Evolutionary conservation across 2,888 invertebrate species (phyloP).

Genomic region (Lamellibrachia satsuma): DNA sequence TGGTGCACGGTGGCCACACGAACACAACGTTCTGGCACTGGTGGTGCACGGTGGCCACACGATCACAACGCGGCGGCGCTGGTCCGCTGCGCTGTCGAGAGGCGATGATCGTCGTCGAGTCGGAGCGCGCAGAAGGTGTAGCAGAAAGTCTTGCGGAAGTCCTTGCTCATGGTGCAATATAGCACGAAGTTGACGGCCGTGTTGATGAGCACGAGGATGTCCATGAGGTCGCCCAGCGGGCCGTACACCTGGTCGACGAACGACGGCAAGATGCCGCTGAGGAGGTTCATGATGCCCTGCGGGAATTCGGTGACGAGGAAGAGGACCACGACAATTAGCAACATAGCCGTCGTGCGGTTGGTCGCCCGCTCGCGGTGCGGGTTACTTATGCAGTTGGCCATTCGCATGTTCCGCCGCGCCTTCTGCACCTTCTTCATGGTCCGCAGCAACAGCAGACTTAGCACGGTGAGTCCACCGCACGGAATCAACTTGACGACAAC

Average conservation of each 20-base stretch:
- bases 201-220: constrained; percentile 87
- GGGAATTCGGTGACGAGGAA: constrained; percentile 91
- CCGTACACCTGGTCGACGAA: constrained; percentile 74
- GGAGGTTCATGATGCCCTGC: constrained; percentile 78
- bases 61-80: constrained; percentile 13
- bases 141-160: constrained; percentile 24
- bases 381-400: constrained; percentile 13
- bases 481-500: constrained; percentile 92
- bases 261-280: constrained; percentile 77
- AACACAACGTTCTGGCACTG: background rate
- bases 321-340: constrained; percentile 85
- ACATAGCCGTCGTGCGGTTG: constrained; percentile 87
- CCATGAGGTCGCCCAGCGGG: constrained; percentile 79
- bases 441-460: constrained; percentile 65
- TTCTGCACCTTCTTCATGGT: constrained; percentile 64
- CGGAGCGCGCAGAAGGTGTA: background rate
- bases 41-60: background rate
- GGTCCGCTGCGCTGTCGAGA: background rate
- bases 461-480: constrained; percentile 83
- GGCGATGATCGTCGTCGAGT: background rate
- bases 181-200: constrained; percentile 92
- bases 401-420: constrained; percentile 52
- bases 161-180: constrained; percentile 90
- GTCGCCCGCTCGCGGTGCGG: constrained; percentile 56
- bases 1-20: background rate